Conservation (phyloP, 1,140 invertebrate genomes). For the Chionoecetes opilio region DNA sequence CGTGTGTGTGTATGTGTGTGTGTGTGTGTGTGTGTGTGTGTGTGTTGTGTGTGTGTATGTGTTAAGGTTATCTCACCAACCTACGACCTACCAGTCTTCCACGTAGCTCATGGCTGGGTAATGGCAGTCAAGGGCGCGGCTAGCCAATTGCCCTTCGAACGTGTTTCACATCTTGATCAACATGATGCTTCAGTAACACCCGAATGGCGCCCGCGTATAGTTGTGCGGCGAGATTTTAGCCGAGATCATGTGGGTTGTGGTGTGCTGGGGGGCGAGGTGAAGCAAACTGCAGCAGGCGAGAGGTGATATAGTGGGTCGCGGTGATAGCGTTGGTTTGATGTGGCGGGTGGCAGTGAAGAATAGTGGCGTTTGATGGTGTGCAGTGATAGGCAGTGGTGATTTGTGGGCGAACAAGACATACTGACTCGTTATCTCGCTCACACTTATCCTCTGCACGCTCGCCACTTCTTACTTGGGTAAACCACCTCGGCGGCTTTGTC, state of each 20-base stretch:
- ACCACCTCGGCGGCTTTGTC: not conserved
- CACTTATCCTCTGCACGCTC: not conserved
- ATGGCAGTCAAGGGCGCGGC: too few species aligned
- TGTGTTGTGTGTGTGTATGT: not conserved
- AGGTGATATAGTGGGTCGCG: too few species aligned
- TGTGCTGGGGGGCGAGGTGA: too few species aligned
- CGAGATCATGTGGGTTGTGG: too few species aligned
- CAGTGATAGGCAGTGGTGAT: constrained; percentile 9
- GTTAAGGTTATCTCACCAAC: not conserved
- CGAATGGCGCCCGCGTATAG: too few species aligned
- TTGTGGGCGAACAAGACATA: not conserved
- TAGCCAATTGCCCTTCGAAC: too few species aligned
- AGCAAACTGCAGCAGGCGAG: too few species aligned
- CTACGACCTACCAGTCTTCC: not conserved
- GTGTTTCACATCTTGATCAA: too few species aligned
- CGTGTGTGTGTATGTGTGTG: constrained; percentile 16
- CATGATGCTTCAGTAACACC: too few species aligned
- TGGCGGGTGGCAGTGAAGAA: too few species aligned
- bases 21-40: not conserved
- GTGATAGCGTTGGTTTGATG: too few species aligned
- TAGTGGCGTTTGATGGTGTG: not conserved
- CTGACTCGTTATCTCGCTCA: not conserved
- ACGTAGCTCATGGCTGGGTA: not conserved
- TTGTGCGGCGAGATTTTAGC: too few species aligned
- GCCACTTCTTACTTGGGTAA: not conserved